These are phyloP conservation scores for Hipposideros armiger DNA, from an alignment of 2,113 vertebrate genomes.

Conservation along the genomic window DNA sequence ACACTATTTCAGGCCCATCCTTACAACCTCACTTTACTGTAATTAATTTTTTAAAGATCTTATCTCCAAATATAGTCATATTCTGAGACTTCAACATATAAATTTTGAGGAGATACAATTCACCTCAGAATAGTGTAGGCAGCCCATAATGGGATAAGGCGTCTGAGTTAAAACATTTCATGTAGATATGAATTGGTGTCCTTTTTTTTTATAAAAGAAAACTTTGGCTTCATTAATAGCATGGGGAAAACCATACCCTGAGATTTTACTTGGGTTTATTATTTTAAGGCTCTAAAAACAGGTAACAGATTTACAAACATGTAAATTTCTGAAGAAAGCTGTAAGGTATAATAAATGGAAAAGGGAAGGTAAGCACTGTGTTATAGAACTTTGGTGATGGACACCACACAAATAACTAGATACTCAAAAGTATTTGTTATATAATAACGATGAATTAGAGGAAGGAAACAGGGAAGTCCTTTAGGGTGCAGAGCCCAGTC, in stretches of 20 bases:
- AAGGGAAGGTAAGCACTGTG: neutral
- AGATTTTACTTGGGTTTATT: neutral
- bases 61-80: neutral
- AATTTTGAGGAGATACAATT: neutral
- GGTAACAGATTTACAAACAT: neutral
- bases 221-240: neutral
- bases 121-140: neutral
- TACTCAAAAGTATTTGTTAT: neutral
- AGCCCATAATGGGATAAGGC: neutral
- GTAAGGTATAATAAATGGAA: neutral
- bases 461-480: neutral
- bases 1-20: neutral
- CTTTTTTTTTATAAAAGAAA: neutral
- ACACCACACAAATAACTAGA: neutral
- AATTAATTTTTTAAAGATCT: neutral
- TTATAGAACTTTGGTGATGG: neutral
- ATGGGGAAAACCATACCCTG: neutral
- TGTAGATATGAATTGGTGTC: neutral
- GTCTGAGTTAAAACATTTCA: neutral
- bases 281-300: neutral
- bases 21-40: neutral
- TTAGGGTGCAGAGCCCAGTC: neutral
- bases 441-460: neutral
- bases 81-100: neutral
- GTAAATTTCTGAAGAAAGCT: neutral